Conservation (phyloP, 2,797 vertebrate genomes). For the Scyliorhinus canicula region DNA sequence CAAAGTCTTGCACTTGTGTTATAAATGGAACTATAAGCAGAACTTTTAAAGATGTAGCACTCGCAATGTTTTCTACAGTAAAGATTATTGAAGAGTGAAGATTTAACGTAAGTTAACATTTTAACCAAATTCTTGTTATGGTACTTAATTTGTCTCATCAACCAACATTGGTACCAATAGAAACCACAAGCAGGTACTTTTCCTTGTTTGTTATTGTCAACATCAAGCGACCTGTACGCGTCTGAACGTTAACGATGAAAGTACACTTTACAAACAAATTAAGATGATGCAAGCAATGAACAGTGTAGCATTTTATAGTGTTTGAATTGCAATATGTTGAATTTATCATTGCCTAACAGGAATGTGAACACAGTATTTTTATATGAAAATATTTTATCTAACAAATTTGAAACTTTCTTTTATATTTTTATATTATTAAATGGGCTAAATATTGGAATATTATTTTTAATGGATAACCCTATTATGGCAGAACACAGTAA, state of each 20-base stretch:
- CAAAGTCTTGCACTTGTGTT: not conserved
- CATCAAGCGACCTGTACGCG: not conserved
- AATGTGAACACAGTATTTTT: conserved; percentile 29
- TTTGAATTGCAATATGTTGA: not conserved
- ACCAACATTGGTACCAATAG: not conserved
- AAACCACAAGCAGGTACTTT: not conserved
- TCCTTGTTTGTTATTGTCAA: not conserved
- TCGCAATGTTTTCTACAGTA: not conserved
- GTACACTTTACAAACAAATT: not conserved
- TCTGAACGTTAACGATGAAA: not conserved
- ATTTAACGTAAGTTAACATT: not conserved
- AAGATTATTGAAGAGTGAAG: not conserved
- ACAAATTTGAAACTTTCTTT: not conserved
- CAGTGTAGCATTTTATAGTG: not conserved
- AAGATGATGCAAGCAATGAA: not conserved
- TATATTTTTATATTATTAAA: conserved; percentile 27
- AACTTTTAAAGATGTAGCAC: not conserved
- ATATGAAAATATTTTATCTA: conserved; percentile 33
- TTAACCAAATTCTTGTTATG: not conserved
- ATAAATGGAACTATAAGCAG: not conserved
- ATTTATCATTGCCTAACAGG: not conserved
- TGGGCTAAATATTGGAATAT: conserved; percentile 15
- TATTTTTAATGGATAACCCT: conserved; percentile 8
- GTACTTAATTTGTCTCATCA: not conserved
- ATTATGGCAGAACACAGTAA: not conserved